Percentiles rank a stretch among this genome's conserved stretches.
Evolutionary conservation across 2,888 invertebrate species (phyloP).

Genomic region (Patella pellucida): DNA sequence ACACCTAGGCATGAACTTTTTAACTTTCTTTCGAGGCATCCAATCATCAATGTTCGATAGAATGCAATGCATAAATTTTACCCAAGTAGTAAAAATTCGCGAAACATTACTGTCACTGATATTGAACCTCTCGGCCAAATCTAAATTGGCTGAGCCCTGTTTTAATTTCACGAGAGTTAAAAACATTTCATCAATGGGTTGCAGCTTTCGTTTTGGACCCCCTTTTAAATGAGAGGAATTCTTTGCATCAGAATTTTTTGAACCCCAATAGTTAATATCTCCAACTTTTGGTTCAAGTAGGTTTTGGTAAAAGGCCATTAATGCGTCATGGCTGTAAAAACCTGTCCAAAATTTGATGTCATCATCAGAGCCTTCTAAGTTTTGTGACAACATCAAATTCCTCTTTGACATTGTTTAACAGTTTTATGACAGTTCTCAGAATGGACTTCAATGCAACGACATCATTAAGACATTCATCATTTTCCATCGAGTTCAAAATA

Average conservation of each 20-base stretch:
- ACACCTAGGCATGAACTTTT: not conserved
- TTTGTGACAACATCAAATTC: not conserved
- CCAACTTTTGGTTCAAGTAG: not conserved
- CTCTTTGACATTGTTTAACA: not conserved
- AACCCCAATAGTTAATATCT: not conserved
- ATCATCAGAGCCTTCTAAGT: not conserved
- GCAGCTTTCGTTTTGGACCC: not conserved
- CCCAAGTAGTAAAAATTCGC: conserved; percentile 11
- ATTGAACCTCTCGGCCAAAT: conserved; percentile 14
- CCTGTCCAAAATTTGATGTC: not conserved
- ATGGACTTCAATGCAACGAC: not conserved
- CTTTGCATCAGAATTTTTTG: not conserved
- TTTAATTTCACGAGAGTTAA: not conserved
- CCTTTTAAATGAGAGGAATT: not conserved
- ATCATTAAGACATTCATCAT: not conserved
- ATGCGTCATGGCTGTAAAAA: conserved; percentile 1
- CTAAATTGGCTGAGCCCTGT: conserved; percentile 8
- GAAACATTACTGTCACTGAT: conserved; percentile 15
- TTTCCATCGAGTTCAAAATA: not conserved
- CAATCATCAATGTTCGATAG: not conserved
- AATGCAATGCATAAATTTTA: conserved; percentile 10
- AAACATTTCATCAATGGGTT: not conserved
- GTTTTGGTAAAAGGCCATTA: not conserved
- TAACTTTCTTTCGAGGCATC: not conserved
- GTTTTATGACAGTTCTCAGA: not conserved